Conservation (phyloP, 2,888 invertebrate genomes). For the Aphrophora alni region DNA sequence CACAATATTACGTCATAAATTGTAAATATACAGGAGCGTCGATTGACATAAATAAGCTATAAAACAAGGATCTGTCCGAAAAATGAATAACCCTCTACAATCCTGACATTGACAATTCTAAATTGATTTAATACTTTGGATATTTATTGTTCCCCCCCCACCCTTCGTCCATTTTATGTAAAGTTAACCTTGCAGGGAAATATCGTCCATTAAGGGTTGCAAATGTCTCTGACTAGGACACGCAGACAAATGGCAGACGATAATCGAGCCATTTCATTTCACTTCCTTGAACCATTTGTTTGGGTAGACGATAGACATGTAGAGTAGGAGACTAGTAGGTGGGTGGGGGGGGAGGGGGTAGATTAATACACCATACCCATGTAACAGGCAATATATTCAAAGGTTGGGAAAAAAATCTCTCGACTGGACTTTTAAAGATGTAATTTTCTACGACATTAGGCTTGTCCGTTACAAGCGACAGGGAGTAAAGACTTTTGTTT, state of each 20-base stretch:
- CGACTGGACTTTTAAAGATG: neutral
- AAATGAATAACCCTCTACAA: neutral
- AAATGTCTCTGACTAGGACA: constrained; percentile 2
- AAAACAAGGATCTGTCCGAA: neutral
- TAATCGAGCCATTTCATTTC: neutral
- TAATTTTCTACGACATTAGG: neutral
- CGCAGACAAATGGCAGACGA: neutral
- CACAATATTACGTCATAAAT: neutral
- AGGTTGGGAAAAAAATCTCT: neutral
- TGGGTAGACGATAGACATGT: neutral
- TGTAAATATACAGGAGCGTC: neutral
- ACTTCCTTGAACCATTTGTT: neutral
- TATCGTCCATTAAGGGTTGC: constrained; percentile 6
- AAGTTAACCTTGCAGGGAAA: constrained; percentile 9
- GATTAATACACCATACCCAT: neutral
- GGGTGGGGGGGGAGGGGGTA: too few species aligned
- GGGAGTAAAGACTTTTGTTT: neutral
- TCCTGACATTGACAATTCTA: constrained; percentile 6
- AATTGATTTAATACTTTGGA: constrained; percentile 9
- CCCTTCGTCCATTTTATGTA: neutral
- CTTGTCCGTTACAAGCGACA: neutral
- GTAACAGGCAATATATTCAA: neutral
- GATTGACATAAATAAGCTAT: neutral
- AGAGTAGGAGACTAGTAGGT: too few species aligned
- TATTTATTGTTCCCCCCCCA: neutral